phyloP scores from a whole-genome alignment of 2,113 vertebrate genomes.

The Carassius gibelio region DNA sequence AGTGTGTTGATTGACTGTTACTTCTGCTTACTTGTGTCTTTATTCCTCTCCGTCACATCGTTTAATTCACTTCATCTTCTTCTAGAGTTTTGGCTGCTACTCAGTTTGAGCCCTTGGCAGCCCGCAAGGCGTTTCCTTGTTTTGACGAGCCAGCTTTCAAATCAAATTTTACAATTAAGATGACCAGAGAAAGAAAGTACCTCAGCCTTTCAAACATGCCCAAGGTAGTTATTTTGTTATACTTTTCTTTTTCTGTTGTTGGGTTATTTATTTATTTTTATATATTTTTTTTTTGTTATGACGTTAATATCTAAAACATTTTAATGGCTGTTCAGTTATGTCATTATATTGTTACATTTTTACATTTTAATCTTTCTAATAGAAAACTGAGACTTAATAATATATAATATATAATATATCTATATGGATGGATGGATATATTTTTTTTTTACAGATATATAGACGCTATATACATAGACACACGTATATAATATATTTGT shows the following conservation, averaged over 20 bases:
- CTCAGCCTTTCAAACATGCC: conserved; percentile 94
- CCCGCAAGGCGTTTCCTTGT: conserved; percentile 93
- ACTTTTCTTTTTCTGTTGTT: neutral
- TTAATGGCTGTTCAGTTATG: neutral
- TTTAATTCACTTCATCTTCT: conserved; percentile 22
- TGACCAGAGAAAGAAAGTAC: conserved; percentile 80
- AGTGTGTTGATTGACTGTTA: neutral
- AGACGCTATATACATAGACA: too few relatives aligned
- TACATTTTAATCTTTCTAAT: neutral
- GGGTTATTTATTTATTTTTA: neutral
- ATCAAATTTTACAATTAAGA: conserved; percentile 87
- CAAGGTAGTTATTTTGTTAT: conserved; percentile 75
- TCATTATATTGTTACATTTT: neutral
- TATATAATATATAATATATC: too few relatives aligned
- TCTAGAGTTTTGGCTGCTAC: conserved; percentile 89
- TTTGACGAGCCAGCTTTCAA: conserved; percentile 97
- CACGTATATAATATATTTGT: too few relatives aligned
- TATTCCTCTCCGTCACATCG: neutral
- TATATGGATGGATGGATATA: too few relatives aligned
- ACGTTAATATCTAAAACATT: neutral
- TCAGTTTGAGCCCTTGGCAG: conserved; percentile 92
- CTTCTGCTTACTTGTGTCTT: conserved; percentile 4
- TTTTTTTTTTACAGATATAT: too few relatives aligned
- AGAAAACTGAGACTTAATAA: neutral
- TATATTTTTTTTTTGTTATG: too few relatives aligned